Conservation (phyloP, 2,113 vertebrate species). For the Cololabis saira region DNA sequence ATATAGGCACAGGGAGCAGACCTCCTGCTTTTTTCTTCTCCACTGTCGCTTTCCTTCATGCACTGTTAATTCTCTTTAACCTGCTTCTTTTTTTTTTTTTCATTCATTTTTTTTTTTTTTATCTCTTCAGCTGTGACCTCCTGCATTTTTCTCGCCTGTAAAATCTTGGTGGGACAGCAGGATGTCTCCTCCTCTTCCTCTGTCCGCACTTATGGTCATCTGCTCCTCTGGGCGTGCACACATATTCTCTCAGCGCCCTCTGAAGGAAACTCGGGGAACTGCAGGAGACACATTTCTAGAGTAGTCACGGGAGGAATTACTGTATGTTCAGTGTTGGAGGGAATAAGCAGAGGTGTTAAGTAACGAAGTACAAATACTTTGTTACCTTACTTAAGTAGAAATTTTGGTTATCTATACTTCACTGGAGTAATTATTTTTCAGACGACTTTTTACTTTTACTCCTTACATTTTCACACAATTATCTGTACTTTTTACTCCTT, state of each 20-base stretch:
- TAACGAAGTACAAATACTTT: too few relatives aligned
- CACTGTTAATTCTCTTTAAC: constrained; percentile 12
- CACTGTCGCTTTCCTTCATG: constrained; percentile 18
- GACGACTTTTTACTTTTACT: too few relatives aligned
- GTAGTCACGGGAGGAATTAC: constrained; percentile 6
- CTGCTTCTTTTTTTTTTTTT: constrained; percentile 4
- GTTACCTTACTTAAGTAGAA: too few relatives aligned
- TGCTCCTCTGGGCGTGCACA: constrained; percentile 26
- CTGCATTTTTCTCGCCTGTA: constrained; percentile 50
- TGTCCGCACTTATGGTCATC: constrained; percentile 25
- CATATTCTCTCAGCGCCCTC: constrained; percentile 73
- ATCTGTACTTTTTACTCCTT: too few relatives aligned
- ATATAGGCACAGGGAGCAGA: constrained; percentile 59
- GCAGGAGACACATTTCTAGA: constrained; percentile 1
- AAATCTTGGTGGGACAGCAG: constrained; percentile 61
- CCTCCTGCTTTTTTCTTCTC: constrained; percentile 28
- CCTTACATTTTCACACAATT: too few relatives aligned
- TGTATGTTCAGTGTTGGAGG: constrained; percentile 21
- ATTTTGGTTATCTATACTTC: too few relatives aligned
- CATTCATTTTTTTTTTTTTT: constrained; percentile 1
- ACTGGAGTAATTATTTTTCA: too few relatives aligned
- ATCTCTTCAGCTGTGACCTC: constrained; percentile 39
- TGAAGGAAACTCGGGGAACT: constrained; percentile 45
- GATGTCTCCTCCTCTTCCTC: constrained; percentile 44
- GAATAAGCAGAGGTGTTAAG: too few relatives aligned